Conservation (phyloP, 2,888 invertebrate species). For the Paralinhomoeus sp. region DNA sequence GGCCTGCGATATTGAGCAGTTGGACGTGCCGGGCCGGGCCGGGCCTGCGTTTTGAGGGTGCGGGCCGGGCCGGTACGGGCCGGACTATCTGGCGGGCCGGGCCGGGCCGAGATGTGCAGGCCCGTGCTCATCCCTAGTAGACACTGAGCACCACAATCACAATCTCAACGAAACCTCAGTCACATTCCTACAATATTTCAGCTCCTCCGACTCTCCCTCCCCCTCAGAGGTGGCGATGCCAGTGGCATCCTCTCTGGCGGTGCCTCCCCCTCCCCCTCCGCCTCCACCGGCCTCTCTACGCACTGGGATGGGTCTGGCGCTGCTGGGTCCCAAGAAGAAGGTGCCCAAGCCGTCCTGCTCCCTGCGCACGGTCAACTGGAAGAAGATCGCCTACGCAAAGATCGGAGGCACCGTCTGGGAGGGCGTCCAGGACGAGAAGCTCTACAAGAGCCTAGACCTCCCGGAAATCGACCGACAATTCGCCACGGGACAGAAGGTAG, state of each 20-base stretch:
- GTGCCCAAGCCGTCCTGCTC: conserved; percentile 77
- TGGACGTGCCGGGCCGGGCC: no score
- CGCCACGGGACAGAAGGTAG: background rate
- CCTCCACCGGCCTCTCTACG: conserved; percentile 8
- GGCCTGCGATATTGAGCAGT: no score
- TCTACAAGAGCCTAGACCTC: conserved; percentile 71
- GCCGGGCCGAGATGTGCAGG: no score
- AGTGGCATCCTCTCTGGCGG: conserved; percentile 9
- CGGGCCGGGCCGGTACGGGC: no score
- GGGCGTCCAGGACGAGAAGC: conserved; percentile 59
- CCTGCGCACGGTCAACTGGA: conserved; percentile 87
- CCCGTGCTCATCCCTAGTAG: no score
- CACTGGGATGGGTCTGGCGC: background rate
- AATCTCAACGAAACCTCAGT: no score
- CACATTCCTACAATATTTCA: no score
- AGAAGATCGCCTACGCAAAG: conserved; percentile 31
- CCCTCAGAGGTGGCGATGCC: conserved; percentile 5
- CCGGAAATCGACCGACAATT: conserved; percentile 50
- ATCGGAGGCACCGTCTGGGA: conserved; percentile 46
- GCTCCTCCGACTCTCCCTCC: background rate
- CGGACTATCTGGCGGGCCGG: no score
- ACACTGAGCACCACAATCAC: no score
- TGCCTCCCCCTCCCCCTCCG: conserved; percentile 17
- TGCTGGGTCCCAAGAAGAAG: conserved; percentile 38
- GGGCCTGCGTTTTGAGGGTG: no score